These are phyloP conservation scores for Siniperca knerii DNA, from an alignment of 2,113 vertebrate species.

Conservation along the genomic window DNA sequence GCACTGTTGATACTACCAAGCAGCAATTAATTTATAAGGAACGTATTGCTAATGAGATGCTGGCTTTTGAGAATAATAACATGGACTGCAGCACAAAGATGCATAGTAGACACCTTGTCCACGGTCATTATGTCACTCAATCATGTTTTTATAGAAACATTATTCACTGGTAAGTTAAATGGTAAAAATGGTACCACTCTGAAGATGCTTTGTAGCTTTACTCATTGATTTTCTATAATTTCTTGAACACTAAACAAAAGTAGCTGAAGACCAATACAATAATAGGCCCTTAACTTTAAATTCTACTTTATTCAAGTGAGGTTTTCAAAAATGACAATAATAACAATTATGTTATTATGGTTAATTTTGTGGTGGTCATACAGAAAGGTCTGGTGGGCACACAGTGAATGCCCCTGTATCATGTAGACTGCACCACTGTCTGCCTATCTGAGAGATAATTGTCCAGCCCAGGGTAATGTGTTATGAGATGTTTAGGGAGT, in stretches of 20 bases:
- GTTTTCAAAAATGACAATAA: neutral
- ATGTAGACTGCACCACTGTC: neutral
- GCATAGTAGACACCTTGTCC: neutral
- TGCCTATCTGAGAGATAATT: conserved; percentile 14
- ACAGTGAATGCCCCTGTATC: conserved; percentile 7
- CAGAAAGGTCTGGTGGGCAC: neutral
- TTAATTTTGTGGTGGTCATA: neutral
- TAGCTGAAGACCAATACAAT: neutral
- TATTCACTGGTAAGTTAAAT: neutral
- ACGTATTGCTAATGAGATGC: no score
- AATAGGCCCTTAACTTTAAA: neutral
- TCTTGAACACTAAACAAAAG: neutral
- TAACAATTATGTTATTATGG: neutral
- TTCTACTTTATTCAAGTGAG: neutral
- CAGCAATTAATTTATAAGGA: no score
- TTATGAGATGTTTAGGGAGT: conserved; percentile 33
- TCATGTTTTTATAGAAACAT: neutral
- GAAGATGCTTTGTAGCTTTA: neutral
- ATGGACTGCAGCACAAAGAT: neutral
- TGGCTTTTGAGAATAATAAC: conserved; percentile 5
- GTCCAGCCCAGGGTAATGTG: neutral
- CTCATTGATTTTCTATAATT: neutral
- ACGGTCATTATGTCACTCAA: neutral
- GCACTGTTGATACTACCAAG: no score
- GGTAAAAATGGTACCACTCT: neutral